Conservation (phyloP, 2,888 invertebrate genomes). For the Toxonevra muliebris region DNA sequence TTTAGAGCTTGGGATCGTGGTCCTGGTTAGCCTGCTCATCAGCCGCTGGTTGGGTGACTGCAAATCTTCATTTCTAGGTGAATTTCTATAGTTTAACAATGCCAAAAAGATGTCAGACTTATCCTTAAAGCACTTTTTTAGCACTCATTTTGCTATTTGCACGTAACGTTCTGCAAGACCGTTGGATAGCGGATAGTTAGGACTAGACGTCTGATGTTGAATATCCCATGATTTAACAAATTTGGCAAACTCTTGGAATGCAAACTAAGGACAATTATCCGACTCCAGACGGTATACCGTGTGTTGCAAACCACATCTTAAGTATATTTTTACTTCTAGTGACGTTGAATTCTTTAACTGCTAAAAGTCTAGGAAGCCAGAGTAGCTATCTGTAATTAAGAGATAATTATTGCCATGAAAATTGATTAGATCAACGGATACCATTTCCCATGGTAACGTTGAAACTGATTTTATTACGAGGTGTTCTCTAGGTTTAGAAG, state of each 20-base stretch:
- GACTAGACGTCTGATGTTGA: slow-evolving; percentile 35
- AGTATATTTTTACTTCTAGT: no score
- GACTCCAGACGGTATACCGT: slow-evolving; percentile 37
- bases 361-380: no score
- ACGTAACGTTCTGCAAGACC: slow-evolving; percentile 37
- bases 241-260: no score
- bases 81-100: slow-evolving; percentile 36
- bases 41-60: slow-evolving; percentile 35
- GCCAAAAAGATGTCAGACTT: slow-evolving; percentile 23
- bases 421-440: slow-evolving; percentile 33
- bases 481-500: slow-evolving; percentile 32
- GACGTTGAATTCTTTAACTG: no score
- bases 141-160: slow-evolving; percentile 36
- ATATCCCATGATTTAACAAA: slow-evolving; percentile 37
- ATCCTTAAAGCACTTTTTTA: slow-evolving; percentile 36
- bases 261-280: slow-evolving; percentile 35
- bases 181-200: slow-evolving; percentile 36
- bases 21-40: slow-evolving; percentile 33
- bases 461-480: slow-evolving; percentile 32
- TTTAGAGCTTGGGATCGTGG: not conserved
- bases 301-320: slow-evolving; percentile 36
- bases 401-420: no score
- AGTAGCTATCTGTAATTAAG: no score
- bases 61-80: slow-evolving; percentile 30
- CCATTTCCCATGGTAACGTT: slow-evolving; percentile 31